Base-by-base conservation (phyloP, 1,140 invertebrate species). In the Sinonovacula constricta region DNA sequence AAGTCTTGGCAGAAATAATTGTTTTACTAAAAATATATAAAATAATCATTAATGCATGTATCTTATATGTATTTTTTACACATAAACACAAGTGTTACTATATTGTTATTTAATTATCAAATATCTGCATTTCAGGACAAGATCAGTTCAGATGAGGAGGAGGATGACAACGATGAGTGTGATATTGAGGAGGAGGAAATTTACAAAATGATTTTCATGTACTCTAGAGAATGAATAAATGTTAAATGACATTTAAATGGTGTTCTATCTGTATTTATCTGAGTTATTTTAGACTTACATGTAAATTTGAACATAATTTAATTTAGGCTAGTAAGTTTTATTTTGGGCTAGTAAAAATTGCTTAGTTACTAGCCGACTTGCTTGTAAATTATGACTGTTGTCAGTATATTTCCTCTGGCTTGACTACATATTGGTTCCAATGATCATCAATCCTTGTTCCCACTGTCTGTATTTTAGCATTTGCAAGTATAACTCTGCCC, bases 71-170 rank as follows among this genome's bases (percentile, higher is more conserved):
- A 56, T 56, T 56, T 49, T 56, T 14, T 56, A 56, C 14, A 45
- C 39, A 45, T 45, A 45, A 18, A 45, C 39, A 45, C 39, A 10
- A 45, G 18, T 10, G 39, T 45, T 10, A 10, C 7, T 10, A 7
- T 45, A 45, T 45, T 45, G 7, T 10, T 45, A 18, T 45, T 10
- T 45, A 45, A 45, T 45, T 56, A 26, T n/a, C n/a, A n/a, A n/a
- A n/a, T n/a, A n/a, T 56, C 54, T 56, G 54, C 54, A 56, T 56
- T 56, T 56, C 54, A 56, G 54, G 54, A 56, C 54, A 56, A 56
- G 54, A 56, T 56, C 54, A 56, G 54, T 56, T 56, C 54, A 56
- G 54, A 56, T 56, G 54, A 56, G 10, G 54, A 56, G 54, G 24
- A n/a, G 14, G 39, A 45, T 7, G 39, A 45, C 7, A 18, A 45